A percentile compares a stretch with the other conserved stretches of the same genome.
phyloP scores from a whole-genome alignment of 2,888 invertebrate species.

The Eledona agricola region DNA sequence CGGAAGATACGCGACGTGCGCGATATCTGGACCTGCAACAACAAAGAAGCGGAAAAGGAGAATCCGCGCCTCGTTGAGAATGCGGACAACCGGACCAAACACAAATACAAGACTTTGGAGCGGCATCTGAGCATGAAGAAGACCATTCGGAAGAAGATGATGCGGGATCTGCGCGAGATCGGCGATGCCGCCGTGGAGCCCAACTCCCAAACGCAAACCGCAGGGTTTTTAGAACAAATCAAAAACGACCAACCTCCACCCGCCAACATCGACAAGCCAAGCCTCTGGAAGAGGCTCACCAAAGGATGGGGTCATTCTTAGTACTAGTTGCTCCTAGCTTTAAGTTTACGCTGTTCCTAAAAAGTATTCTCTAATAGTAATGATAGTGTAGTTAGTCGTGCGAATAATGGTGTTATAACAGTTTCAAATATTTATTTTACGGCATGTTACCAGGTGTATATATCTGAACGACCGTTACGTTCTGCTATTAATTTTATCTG shows the following conservation, averaged over 20 bases:
- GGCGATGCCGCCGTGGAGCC: constrained; percentile 58
- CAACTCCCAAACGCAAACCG: constrained; percentile 51
- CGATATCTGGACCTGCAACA: constrained; percentile 64
- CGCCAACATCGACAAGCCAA: constrained; percentile 62
- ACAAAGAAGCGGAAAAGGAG: constrained; percentile 52
- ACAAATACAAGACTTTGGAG: constrained; percentile 79
- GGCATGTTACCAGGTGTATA: constrained; percentile 28
- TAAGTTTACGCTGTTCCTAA: constrained; percentile 43
- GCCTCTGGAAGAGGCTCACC: constrained; percentile 62
- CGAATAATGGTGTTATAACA: constrained; percentile 31
- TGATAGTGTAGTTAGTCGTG: constrained; percentile 14
- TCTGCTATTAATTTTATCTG: constrained; percentile 26
- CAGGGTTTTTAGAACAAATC: constrained; percentile 61
- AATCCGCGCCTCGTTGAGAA: constrained; percentile 60
- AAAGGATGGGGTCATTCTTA: constrained; percentile 60
- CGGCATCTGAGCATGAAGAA: constrained; percentile 88
- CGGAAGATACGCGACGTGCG: constrained; percentile 79
- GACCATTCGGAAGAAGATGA: constrained; percentile 84
- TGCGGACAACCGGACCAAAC: constrained; percentile 69
- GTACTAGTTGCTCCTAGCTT: constrained; percentile 36
- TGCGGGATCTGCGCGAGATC: constrained; percentile 80
- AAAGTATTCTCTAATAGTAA: constrained; percentile 32
- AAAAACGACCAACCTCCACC: constrained; percentile 62
- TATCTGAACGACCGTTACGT: constrained; percentile 15
- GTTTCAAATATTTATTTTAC: constrained; percentile 27